Percentiles rank a stretch among this genome's conserved stretches.
Conservation (phyloP, 2,888 invertebrate species). For the Dastarcus helophoroides region DNA sequence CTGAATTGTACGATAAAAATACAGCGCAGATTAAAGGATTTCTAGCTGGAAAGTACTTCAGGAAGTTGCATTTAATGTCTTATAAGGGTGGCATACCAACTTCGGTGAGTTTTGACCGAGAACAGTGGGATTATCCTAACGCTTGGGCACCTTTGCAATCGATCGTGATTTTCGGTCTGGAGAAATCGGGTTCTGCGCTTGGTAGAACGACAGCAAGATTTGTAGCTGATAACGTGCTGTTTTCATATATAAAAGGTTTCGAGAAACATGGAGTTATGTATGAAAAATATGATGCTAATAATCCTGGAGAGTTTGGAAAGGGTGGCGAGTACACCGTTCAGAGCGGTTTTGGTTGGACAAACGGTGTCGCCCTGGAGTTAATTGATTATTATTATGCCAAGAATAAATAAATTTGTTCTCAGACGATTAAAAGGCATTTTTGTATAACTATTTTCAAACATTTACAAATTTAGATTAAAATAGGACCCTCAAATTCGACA, state of each 20-base stretch:
- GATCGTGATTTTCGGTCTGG: slow-evolving; percentile 57
- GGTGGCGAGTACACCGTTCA: slow-evolving; percentile 52
- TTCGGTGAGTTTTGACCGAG: slow-evolving; percentile 50
- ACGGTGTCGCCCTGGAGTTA: slow-evolving; percentile 14
- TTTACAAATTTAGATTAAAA: too few relatives aligned
- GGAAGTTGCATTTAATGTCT: slow-evolving; percentile 19
- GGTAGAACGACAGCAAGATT: slow-evolving; percentile 60
- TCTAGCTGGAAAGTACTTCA: slow-evolving; percentile 39
- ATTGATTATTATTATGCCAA: slow-evolving; percentile 7
- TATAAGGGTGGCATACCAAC: slow-evolving; percentile 59
- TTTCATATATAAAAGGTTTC: slow-evolving; percentile 50
- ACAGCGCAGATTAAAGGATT: slow-evolving; percentile 8
- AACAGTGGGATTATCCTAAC: slow-evolving; percentile 76
- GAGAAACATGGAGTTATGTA: slow-evolving; percentile 41
- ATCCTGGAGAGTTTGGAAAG: slow-evolving; percentile 50
- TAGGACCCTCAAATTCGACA: too few relatives aligned
- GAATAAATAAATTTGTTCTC: slow-evolving; percentile 2
- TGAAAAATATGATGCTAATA: slow-evolving; percentile 53
- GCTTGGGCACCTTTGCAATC: slow-evolving; percentile 79
- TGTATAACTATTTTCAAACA: too few relatives aligned
- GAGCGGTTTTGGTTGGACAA: slow-evolving; percentile 16
- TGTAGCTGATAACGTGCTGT: slow-evolving; percentile 56
- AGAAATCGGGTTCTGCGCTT: slow-evolving; percentile 47
- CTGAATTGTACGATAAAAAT: slow-evolving; percentile 26
- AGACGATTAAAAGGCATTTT: too few relatives aligned